Base-by-base conservation (phyloP, 1,140 invertebrate species). In the Mya arenaria region DNA sequence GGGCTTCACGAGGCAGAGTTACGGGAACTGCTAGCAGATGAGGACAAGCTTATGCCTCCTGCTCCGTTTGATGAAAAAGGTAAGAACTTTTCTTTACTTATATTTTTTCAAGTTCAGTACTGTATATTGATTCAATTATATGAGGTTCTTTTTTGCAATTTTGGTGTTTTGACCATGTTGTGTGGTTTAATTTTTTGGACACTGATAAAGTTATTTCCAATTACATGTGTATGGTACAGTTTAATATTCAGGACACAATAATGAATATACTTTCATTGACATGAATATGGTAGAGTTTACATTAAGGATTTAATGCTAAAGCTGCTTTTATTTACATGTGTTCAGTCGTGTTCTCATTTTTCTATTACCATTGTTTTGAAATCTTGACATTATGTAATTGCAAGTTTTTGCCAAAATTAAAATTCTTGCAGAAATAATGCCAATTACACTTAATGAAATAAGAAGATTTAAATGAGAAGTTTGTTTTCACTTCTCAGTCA, bases 51-150 rank as follows among this genome's bases (percentile, higher is more conserved):
- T 0, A 90, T 88, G 85, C 91, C 91, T 23, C 91, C 91, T 3
- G 89, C 88, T 60, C 89, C 90, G 28, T 92, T 89, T 85, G 90
- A 92, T 85, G 91, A 92, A 82, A 92, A 92, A 89, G 91, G 91
- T 91, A 60, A 41, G 65, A 68, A 4, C 15, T 60, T 56, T 32
- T 60, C 10, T 48, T 13, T 48, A 13, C 44, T 13, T 56, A 56
- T 56, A 56, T 56, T 56, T 56, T 28, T 56, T 4, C 28, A 56
- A 28, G 19, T 17, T 23, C 55, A 23, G 55, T 23, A 48, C n/a
- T 56, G 55, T 56, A 56, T 56, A 23, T 56, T 23, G n/a, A 28
- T 48, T 13, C 44, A 13, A 48, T 48, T 48, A 48, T 48, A 10
- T 48, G 10, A 48, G 10, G n/a, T 10, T 13, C 44, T 48, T 48